Evolutionary conservation across 2,888 invertebrate genomes (phyloP), one percentile per base, ranked within the genome.

Genomic region (Dynastes grantii): DNA sequence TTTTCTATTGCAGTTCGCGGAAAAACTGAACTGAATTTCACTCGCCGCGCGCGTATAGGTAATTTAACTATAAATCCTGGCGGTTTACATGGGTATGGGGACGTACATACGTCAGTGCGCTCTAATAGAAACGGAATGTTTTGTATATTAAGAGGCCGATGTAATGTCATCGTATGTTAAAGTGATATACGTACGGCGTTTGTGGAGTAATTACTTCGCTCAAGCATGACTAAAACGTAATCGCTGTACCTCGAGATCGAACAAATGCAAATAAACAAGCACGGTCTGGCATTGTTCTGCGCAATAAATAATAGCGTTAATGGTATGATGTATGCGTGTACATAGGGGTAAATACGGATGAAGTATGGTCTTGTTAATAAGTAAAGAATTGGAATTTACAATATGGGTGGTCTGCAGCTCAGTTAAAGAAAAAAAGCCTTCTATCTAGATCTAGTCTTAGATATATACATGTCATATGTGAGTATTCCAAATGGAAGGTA

Each of bases 101-200:
- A 45, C 45, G 45, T 45, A 45, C 9, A 2, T 45, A 45, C 11
- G 45, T 45, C 45, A 45, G 45, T 27, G 27, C 61, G 9, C 8
- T 61, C 61, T 22, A 65, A 40, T 65, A n/a, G 40, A 65, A 40
- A 65, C 65, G n/a, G 65, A 65, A 65, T 65, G 65, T 37, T 65
- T 65, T 16, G 32, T 16, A 4, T 27, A 32, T 65, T 65, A 65
- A 65, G 64, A 65, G 13, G 16, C 37, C 29, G 65, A 65, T 65
- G 37, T 65, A 65, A 65, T 65, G 65, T 65, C 40, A 65, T 65
- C 65, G 65, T 65, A 65, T n/a, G 65, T 65, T 65, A 65, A 65
- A 65, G n/a, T 65, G 40, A 65, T 65, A 37, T 40, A 37, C 37
- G 37, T 11, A 37, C 40, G 37, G 32, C 65, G 65, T 65, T 65